phyloP scores from a whole-genome alignment of 2,888 invertebrate species.

The Drosophila meridiana region DNA sequence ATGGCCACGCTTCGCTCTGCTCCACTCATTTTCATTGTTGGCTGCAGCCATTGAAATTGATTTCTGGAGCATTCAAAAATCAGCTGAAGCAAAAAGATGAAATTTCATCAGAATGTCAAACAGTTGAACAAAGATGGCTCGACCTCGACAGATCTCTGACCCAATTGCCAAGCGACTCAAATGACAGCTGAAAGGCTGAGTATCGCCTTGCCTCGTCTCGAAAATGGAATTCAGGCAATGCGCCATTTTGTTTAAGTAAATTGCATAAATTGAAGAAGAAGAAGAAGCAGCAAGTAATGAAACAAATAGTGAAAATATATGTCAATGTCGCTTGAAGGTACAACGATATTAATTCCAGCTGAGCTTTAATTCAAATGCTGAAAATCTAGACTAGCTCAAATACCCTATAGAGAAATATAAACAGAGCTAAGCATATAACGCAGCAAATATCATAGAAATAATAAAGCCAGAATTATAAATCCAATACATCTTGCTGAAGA shows the following conservation, averaged over 20 bases:
- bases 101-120: slow-evolving; percentile 47
- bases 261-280: slow-evolving; percentile 17
- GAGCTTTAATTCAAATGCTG: neutral
- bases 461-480: no score
- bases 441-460: neutral
- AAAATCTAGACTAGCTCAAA: neutral
- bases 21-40: slow-evolving; percentile 26
- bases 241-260: slow-evolving; percentile 27
- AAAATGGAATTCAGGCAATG: slow-evolving; percentile 12
- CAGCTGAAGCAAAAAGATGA: slow-evolving; percentile 21
- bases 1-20: slow-evolving; percentile 4
- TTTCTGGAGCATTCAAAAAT: slow-evolving; percentile 49
- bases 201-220: neutral
- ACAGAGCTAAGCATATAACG: neutral
- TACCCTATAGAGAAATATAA: neutral
- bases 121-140: slow-evolving; percentile 9
- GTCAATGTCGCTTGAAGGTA: slow-evolving; percentile 14
- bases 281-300: neutral
- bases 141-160: slow-evolving; percentile 19
- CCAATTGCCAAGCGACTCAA: slow-evolving; percentile 41
- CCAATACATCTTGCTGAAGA: no score
- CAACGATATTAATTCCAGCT: neutral
- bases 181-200: slow-evolving; percentile 15
- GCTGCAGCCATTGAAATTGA: slow-evolving; percentile 46
- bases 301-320: slow-evolving; percentile 9